phyloP scores from a whole-genome alignment of 2,888 invertebrate species.

The Noctua comes region DNA sequence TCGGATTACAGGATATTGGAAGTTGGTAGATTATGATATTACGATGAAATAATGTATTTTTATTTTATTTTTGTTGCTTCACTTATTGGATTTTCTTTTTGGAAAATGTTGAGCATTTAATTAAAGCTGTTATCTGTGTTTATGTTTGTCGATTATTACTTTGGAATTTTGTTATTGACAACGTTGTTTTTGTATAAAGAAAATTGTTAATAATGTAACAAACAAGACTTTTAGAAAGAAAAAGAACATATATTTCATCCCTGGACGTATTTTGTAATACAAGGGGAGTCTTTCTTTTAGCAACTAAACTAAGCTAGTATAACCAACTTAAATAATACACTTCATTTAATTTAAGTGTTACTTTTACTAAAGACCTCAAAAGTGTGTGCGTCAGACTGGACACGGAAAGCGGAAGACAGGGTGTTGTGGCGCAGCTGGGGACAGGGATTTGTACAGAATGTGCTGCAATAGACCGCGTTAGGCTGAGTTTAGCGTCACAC shows the following conservation, averaged over 20 bases:
- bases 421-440: neutral
- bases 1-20: conserved; percentile 61
- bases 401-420: neutral
- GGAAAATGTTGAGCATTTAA: conserved; percentile 28
- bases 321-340: neutral
- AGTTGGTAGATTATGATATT: conserved; percentile 52
- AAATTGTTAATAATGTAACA: conserved; percentile 1
- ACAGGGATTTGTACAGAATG: neutral
- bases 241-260: neutral
- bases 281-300: neutral
- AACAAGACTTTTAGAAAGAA: neutral
- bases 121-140: conserved; percentile 37
- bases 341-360: neutral
- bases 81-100: conserved; percentile 34
- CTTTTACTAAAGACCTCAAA: neutral
- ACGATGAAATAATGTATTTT: conserved; percentile 27
- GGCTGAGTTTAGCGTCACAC: no score
- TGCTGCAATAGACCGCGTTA: neutral
- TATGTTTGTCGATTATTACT: conserved; percentile 26
- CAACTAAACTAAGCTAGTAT: neutral
- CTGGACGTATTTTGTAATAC: neutral
- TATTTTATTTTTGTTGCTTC: conserved; percentile 13
- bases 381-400: neutral
- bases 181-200: conserved; percentile 1
- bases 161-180: conserved; percentile 17